phyloP scores from a whole-genome alignment of 2,113 vertebrate genomes.

The Myiozetetes cayanensis region DNA sequence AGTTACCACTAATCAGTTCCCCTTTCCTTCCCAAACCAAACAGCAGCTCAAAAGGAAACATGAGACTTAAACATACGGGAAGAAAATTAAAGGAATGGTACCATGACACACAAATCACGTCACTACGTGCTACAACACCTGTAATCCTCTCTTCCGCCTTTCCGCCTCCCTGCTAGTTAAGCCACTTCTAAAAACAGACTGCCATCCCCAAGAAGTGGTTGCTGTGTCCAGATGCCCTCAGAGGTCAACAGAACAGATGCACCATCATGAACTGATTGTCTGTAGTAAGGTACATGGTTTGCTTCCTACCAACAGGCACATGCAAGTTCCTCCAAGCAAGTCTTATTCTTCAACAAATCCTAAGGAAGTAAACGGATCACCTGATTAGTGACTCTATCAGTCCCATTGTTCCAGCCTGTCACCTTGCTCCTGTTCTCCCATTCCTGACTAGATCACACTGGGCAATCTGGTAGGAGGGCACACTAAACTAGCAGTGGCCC shows the following conservation, averaged over 20 bases:
- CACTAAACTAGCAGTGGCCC: background rate
- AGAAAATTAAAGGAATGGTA: background rate
- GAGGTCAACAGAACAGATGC: background rate
- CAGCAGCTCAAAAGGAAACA: background rate
- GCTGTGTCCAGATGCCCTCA: background rate
- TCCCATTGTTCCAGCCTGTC: background rate
- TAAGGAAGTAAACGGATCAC: background rate
- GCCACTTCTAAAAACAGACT: constrained; percentile 24
- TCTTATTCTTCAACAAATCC: background rate
- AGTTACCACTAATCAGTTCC: background rate
- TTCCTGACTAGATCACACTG: background rate
- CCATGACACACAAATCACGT: background rate
- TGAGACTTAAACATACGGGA: background rate
- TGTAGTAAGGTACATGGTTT: background rate
- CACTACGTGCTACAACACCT: background rate
- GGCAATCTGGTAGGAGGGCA: background rate
- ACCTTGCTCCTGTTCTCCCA: background rate
- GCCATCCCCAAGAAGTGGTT: background rate
- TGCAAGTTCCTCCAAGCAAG: background rate
- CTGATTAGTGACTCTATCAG: background rate
- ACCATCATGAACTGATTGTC: background rate
- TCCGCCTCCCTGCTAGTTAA: background rate
- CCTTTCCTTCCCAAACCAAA: background rate
- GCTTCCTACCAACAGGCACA: background rate
- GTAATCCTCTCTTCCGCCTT: background rate